A percentile compares a stretch with the other conserved stretches of the same genome.
phyloP scores from a whole-genome alignment of 2,888 invertebrate genomes.

The Epinotia bilunana region DNA sequence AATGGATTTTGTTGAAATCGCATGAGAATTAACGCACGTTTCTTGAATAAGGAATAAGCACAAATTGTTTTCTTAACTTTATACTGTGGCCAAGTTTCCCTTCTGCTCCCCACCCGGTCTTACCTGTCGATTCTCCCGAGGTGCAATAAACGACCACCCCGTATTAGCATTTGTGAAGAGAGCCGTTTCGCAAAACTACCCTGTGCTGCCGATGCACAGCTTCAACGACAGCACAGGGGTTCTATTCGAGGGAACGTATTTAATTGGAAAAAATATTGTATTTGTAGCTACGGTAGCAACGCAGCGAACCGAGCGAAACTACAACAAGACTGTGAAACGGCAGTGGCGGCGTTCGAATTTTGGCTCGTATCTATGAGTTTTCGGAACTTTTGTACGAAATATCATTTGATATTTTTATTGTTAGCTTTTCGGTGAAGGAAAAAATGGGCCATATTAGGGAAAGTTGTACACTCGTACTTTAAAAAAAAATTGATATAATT shows the following conservation, averaged over 20 bases:
- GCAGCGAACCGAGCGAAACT: too few species aligned
- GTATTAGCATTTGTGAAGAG: conserved; percentile 61
- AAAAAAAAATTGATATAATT: too few species aligned
- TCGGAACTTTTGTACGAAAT: too few species aligned
- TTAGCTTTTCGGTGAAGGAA: too few species aligned
- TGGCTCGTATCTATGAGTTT: too few species aligned
- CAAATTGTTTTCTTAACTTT: background rate
- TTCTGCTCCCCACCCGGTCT: conserved; percentile 43
- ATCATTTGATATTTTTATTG: too few species aligned
- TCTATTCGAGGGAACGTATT: background rate
- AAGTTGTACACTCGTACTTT: too few species aligned
- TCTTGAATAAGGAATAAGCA: background rate
- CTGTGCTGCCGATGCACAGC: background rate
- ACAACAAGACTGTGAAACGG: too few species aligned
- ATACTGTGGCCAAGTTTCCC: conserved; percentile 15
- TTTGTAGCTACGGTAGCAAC: background rate
- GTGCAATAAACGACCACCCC: conserved; percentile 49
- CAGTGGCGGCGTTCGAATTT: too few species aligned
- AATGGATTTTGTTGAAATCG: background rate
- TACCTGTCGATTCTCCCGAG: conserved; percentile 51
- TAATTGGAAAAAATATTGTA: background rate
- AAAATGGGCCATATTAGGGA: too few species aligned
- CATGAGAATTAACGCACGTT: background rate
- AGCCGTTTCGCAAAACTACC: conserved; percentile 52
- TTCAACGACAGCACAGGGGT: background rate